Evolutionary conservation across 1,140 invertebrate genomes (phyloP), one percentile per base, ranked within the genome.

Genomic region (Trinorchestia longiramus): DNA sequence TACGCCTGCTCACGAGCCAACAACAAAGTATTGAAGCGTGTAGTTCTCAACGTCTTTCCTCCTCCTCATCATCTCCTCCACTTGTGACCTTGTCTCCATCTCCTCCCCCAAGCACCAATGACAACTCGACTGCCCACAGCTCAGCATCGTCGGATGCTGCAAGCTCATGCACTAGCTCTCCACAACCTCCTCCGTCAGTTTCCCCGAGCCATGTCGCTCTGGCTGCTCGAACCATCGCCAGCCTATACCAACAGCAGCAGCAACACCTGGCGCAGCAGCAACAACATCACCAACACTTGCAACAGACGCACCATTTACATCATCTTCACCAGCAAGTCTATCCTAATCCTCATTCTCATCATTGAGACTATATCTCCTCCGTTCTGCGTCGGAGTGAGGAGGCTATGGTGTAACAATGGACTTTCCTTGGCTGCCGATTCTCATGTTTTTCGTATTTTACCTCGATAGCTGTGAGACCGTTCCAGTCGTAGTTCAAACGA

Each of bases 271-370:
- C 41, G 44, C 92, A 45, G 43, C 92, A 94, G n/a, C 92, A 94
- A 43, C 43, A 44, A 47, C 92, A 94, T n/a, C 92, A 94, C 43
- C 92, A 45, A 40, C 92, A 94, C 43, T 28, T 90, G 88, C 88
- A 90, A 43, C 88, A 90, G 88, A 90, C 88, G 8, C 88, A 90
- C 43, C 92, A 94, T 47, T 47, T 94, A 45, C 92, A 94, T 94
- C 88, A 90, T 90, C 88, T 90, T 43, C 92, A 94, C 92, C 92
- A 94, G 41, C 92, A 94, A 94, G 92, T 94, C 17, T 94, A 94
- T 47, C 92, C 92, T 94, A 94, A 94, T 94, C 92, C 92, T 94
- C 92, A 94, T 47, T 94, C 92, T 45, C 43, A 17, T 92, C 92
- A 94, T 94, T 44, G 47, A 23, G 62, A 77, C 36, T 3, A 77